Base-by-base conservation (phyloP, 1,140 invertebrate genomes). In the Drosophila sp. region DNA sequence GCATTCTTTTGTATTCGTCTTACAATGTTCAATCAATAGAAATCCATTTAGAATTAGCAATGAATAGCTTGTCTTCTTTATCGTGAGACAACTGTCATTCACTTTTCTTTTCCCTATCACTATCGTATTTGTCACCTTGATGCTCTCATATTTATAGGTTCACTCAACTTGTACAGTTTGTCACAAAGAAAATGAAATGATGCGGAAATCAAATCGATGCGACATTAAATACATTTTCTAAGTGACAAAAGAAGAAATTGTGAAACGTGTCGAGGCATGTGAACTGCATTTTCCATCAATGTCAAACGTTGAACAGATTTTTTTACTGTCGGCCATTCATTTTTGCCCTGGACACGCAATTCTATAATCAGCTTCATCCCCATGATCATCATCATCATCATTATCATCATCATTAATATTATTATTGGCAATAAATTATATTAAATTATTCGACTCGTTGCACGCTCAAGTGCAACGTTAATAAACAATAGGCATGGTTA, bases 171-270 rank as follows among this genome's bases (percentile, higher is more conserved):
- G 14, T 18, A 46, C 53, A 54, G 58, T 14, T 29, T 63, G 64
- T 78, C 72, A 83, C 81, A 84, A 84, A 80, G 81, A 74, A 74
- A 80, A 77, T 74, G 72, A 70, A 70, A 54, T 13, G 36, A 72
- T 25, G 50, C 81, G 81, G 81, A 84, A 84, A 84, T 80, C 46
- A 65, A 77, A 78, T 62, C 13, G 57, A 46, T 27, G 63, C 34
- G 21, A 41, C 62, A 58, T 57, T 51, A 71, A 71, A 76, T 67
- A 56, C 62, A 41, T 62, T 76, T 83, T 82, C 80, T 82, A 82
- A 82, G 80, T 75, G 80, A 80, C 72, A 78, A 72, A 62, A 50
- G 69, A 45, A 8, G 51, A 59, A 61, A 76, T 43, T 48, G 61
- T 45, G 25, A 71, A 59, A 59, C 16, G 59, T 62, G 27, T n/a